Base-by-base conservation (phyloP, 2,113 vertebrate species). In the Coptodon bakossiorum region DNA sequence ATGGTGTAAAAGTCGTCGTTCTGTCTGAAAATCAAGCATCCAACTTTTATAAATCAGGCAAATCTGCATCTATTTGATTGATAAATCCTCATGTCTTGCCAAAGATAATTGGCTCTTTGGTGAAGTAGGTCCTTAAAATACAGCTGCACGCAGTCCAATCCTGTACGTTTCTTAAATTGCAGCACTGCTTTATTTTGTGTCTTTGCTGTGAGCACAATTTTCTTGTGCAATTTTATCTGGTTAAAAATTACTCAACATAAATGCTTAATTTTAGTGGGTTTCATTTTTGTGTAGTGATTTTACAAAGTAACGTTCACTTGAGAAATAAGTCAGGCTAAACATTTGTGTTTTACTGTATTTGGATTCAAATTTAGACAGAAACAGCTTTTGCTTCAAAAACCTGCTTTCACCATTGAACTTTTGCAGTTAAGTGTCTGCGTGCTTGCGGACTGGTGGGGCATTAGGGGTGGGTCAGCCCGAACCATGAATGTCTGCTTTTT, bases 281-380 rank as follows among this genome's bases (percentile, higher is more conserved):
- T 76, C 24, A 29, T 27, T 29, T 78, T 78, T 78, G 43, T 78
- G 16, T 12, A n/a, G 27, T 19, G 43, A 78, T 31, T 78, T 48
- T 50, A 29, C 40, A 78, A 78, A 50, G 17, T 50, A 29, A 48
- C 2, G 0, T 29, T 50, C 24, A 29, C 22, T 48, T 50, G 1
- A 50, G 9, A 48, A 50, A 50, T 17, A 50, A 31, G 27, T 50
- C 68, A 5, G 9, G 71, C 24, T 76, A 48, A 76, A 50, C 43
- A 76, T 76, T 29, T 50, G 9, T 22, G 2, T 48, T 48, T 43
- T 43, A 71, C 38, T 43, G 36, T 43, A 16, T 71, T 71, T 71
- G 1, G 2, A 43, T 71, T 43, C 7, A 48, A 29, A 12, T 76
- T 73, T 27, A 45, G 6, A 29, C 24, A 50, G 43, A 78, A 50